Base-by-base conservation (phyloP, 2,113 vertebrate genomes). In the Manacus vitellinus region DNA sequence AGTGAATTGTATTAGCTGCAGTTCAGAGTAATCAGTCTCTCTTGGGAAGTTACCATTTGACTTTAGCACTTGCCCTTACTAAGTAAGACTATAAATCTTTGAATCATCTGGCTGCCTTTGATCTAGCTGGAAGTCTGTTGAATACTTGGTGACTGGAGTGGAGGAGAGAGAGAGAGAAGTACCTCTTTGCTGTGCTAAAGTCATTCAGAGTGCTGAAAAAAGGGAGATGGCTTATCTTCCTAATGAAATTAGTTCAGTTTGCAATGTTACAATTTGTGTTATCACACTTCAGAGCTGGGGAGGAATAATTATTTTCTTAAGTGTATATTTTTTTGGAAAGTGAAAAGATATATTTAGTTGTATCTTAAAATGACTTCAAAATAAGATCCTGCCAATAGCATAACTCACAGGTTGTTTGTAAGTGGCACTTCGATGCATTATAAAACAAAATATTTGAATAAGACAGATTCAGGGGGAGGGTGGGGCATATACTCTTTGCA, bases 61-160 rank as follows among this genome's bases (percentile, higher is more conserved):
- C 93, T 97, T 96, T 94, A 9, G 14, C 88, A 41, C 83, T 96
- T 96, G 90, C 83, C 86, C 93, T 96, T 76, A 68, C 70, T 81
- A 91, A 92, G 90, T 72, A 95, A 88, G 65, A 56, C 79, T 46
- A 94, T 95, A 93, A 96, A 96, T 97, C 95, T 96, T 88, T 73
- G 92, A 86, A 25, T 75, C 11, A 16, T 94, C 78, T 86, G 58
- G 51, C 83, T 92, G 88, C 62, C 68, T 94, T 92, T 92, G 80
- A 86, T 96, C 70, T 78, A 62, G 80, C 85, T 90, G 88, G 39
- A 94, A 85, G 72, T 63, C 83, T 93, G 55, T 83, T 41, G 73
- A 73, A 73, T 43, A 16, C 62, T 84, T 74, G 54, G 90, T 84
- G 82, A 58, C 68, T 93, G 82, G 51, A 85, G 63, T 35, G 44